Base-by-base conservation (phyloP, 2,888 invertebrate genomes). In the Drosophila prolongata region DNA sequence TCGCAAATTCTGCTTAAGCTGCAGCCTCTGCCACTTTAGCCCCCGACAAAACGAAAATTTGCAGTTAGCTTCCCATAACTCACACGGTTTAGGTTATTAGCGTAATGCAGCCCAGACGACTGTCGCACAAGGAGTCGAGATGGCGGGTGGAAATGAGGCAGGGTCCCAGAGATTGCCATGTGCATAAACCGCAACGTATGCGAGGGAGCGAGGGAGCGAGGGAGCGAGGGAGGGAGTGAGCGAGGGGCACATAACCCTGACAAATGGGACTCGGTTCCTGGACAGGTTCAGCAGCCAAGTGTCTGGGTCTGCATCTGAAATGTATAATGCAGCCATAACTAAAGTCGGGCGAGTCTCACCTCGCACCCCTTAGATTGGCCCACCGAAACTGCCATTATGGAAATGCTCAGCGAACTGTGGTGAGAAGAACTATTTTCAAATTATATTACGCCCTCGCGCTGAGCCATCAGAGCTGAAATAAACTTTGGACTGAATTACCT, bases 271-370 rank as follows among this genome's bases (percentile, higher is more conserved):
- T 71, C 78, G 66, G 65, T 50, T 62, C 66, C 59, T 55, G 64
- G 53, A 62, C 80, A 65, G 75, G 62, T 65, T 70, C 75, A 64
- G 59, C 68, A 24, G 62, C 42, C 69, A 67, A 68, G 76, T 72
- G 66, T 64, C 77, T 75, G 89, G 76, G 27, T 73, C 78, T 89
- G 82, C 89, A 87, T 87, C 80, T 74, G 55, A 89, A 80, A 87
- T 83, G 84, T 83, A 89, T 89, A 83, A 87, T 76, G 85, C 73
- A 65, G 73, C 67, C 86, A 84, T 87, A 89, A 84, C 88, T 83
- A 73, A 76, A 59, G 58, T 47, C 37, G 43, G 49, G 46, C 54
- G 50, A 35, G 24, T 27, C 49, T 42, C 58, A 54, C 52, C 30
- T 16, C 47, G 47, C 34, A 27, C 9, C 50, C 34, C 57, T 58